A percentile compares a stretch with the other conserved stretches of the same genome.
These are phyloP conservation scores for Thunnus thynnus DNA, from an alignment of 2,113 vertebrate species.

Conservation along the genomic window DNA sequence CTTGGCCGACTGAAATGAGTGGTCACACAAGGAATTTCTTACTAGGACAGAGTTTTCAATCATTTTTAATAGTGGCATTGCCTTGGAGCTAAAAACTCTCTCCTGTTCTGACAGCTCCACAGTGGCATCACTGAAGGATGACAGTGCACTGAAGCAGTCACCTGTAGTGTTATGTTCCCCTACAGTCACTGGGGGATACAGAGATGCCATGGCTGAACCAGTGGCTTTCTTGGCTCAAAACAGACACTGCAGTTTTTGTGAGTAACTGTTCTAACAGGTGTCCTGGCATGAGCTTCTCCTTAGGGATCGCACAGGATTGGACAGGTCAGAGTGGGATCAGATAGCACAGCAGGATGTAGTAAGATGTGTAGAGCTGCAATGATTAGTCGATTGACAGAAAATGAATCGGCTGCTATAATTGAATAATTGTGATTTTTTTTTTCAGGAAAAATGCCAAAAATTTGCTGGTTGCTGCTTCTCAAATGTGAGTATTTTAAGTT, in stretches of 20 bases:
- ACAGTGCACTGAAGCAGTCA: constrained; percentile 17
- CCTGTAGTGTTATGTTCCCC: constrained; percentile 27
- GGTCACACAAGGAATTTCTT: constrained; percentile 27
- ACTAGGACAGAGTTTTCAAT: constrained; percentile 32
- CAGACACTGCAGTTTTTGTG: not conserved
- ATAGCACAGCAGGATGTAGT: no score
- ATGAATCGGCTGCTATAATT: no score
- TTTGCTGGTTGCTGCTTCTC: no score
- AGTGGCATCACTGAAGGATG: constrained; percentile 41
- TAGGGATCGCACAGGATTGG: not conserved
- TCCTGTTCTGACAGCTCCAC: constrained; percentile 33
- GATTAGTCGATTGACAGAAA: no score
- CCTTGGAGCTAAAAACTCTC: constrained; percentile 30
- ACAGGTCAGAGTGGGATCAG: not conserved
- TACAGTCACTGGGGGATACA: constrained; percentile 2
- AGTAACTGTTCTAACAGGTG: not conserved
- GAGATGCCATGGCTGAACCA: not conserved
- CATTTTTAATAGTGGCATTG: constrained; percentile 43
- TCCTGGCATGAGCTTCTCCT: not conserved
- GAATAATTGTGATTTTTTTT: no score
- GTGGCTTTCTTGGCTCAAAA: constrained; percentile 11
- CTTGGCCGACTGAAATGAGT: constrained; percentile 14
- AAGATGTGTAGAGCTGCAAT: no score
- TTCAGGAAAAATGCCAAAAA: no score
- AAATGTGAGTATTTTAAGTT: no score